These are phyloP conservation scores for Leptobrachium ailaonicum DNA, from an alignment of 2,113 vertebrate species.

Conservation along the genomic window DNA sequence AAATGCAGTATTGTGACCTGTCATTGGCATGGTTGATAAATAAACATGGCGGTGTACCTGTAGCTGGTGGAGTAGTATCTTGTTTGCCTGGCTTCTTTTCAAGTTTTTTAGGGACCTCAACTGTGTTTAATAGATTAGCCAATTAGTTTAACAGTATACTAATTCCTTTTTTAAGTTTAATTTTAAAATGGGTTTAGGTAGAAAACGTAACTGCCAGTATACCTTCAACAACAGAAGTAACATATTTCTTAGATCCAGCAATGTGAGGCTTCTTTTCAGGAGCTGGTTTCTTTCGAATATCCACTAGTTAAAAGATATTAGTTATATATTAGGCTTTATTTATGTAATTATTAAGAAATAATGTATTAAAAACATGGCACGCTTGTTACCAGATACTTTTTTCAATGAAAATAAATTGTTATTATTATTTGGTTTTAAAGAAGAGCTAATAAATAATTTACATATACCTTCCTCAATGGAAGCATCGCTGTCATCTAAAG, in stretches of 20 bases:
- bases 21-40: slow-evolving; percentile 53
- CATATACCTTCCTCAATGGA: not conserved
- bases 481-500: slow-evolving; percentile 5
- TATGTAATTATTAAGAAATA: too few species aligned
- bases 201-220: slow-evolving; percentile 29
- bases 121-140: too few species aligned
- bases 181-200: too few species aligned
- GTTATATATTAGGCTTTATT: slow-evolving; percentile 52
- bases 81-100: not conserved
- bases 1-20: too few species aligned
- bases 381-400: too few species aligned
- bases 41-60: slow-evolving; percentile 50
- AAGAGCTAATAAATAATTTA: too few species aligned
- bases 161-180: too few species aligned
- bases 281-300: slow-evolving; percentile 61
- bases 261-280: slow-evolving; percentile 60
- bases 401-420: too few species aligned
- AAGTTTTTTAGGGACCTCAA: not conserved
- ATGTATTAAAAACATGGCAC: too few species aligned
- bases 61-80: not conserved
- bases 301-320: slow-evolving; percentile 60
- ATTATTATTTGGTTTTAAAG: too few species aligned
- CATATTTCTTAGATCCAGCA: slow-evolving; percentile 61
- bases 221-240: slow-evolving; percentile 60
- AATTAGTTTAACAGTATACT: too few species aligned